Percentiles rank a stretch among this genome's conserved stretches.
phyloP scores from a whole-genome alignment of 2,888 invertebrate species.

The Scaeva pyrastri region DNA sequence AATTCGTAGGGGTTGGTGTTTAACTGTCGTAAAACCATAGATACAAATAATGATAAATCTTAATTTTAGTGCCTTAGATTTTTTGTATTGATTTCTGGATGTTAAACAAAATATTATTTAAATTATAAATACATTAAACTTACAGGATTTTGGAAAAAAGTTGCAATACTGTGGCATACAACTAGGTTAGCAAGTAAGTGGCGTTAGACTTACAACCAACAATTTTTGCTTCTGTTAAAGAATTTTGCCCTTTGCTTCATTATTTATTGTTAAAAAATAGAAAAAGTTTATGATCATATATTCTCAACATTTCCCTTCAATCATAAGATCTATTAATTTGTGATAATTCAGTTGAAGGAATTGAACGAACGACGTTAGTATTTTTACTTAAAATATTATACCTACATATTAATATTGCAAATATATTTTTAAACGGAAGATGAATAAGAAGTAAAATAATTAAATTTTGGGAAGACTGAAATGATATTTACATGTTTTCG shows the following conservation, averaged over 20 bases:
- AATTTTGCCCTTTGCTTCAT: slow-evolving; percentile 45
- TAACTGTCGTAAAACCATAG: slow-evolving; percentile 20
- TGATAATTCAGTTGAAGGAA: too few species aligned
- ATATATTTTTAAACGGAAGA: too few species aligned
- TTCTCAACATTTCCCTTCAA: slow-evolving; percentile 25
- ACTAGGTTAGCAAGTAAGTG: slow-evolving; percentile 75
- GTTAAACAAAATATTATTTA: slow-evolving; percentile 15
- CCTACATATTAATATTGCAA: too few species aligned
- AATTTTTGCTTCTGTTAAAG: slow-evolving; percentile 40
- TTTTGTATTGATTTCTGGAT: not conserved
- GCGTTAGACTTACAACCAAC: slow-evolving; percentile 52
- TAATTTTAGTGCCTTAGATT: slow-evolving; percentile 48
- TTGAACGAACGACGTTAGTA: too few species aligned
- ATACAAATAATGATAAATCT: slow-evolving; percentile 18
- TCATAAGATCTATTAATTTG: slow-evolving; percentile 12
- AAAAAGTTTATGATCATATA: slow-evolving; percentile 4
- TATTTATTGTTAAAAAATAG: slow-evolving; percentile 5
- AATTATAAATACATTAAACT: slow-evolving; percentile 51
- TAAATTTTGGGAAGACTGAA: too few species aligned
- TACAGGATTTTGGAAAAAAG: slow-evolving; percentile 73
- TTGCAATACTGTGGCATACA: slow-evolving; percentile 68
- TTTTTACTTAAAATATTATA: too few species aligned
- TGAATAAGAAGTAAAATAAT: too few species aligned
- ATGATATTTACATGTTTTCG: too few species aligned
- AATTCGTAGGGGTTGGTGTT: slow-evolving; percentile 62